Conservation (phyloP, 2,113 vertebrate genomes). For the Tachycineta bicolor region DNA sequence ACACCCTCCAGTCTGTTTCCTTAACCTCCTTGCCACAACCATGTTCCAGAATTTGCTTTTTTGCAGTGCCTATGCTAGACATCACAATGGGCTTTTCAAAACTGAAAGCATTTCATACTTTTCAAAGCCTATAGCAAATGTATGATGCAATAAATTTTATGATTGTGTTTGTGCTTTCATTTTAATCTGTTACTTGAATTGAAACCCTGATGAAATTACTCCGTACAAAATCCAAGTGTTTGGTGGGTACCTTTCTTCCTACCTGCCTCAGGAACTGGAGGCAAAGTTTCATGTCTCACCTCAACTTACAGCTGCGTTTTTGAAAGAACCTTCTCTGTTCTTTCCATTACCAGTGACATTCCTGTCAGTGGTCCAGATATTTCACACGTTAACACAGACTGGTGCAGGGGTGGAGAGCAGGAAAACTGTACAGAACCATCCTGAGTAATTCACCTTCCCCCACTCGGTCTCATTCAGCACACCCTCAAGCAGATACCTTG, state of each 20-base stretch:
- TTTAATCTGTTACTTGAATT: background rate
- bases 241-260: background rate
- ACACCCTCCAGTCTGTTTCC: background rate
- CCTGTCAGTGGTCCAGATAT: background rate
- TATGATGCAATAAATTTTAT: background rate
- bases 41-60: background rate
- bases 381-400: background rate
- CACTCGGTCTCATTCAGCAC: background rate
- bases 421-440: background rate
- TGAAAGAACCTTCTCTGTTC: rapidly evolving
- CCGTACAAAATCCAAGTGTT: background rate
- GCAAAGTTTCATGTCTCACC: background rate
- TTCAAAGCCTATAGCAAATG: background rate
- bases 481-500: background rate
- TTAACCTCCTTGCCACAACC: background rate
- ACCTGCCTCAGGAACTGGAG: background rate
- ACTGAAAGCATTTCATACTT: background rate
- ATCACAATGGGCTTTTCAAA: background rate
- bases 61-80: background rate
- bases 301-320: background rate
- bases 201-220: background rate
- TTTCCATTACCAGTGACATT: background rate
- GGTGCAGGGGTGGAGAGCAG: rapidly evolving
- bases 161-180: background rate
- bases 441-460: background rate